Base-by-base conservation (phyloP, 2,888 invertebrate genomes). In the Salticus scenicus region DNA sequence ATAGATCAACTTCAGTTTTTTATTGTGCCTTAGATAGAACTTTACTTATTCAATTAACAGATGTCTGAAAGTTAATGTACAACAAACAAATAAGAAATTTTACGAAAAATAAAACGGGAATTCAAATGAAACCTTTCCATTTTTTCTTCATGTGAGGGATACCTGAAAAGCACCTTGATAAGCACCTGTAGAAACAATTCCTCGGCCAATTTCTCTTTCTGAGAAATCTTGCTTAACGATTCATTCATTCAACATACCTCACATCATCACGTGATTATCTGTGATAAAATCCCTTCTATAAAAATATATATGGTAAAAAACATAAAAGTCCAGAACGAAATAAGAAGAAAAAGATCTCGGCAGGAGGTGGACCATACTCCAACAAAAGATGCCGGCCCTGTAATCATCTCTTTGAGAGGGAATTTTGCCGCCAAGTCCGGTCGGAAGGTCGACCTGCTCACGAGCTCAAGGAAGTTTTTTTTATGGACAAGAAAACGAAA, bases 401-500 rank as follows among this genome's bases (percentile, higher is more conserved):
- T 81, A 81, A 81, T 81, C 80, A 81, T 67, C 57, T 17, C 74
- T 70, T 81, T 81, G 57, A 74, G 57, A 37, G 20, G 69, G 1
- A 33, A 24, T 28, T 67, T 73, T 67, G 80, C 79, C 79, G n/a
- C 10, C 27, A 31, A 64, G 66, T 72, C 79, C 27, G 57, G 27
- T 30, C 69, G 31, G 64, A 80, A 80, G 79, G 79, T 80, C 79
- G 57, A 30, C 31, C 69, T 41, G 27, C 63, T 37, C 63, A 57
- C 66, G 57, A 57, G 57, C 57, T 24, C 20, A 24, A 57, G 57
- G 57, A 57, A 57, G 57, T 57, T 57, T 57, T 57, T 47, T n/a
- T 17, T 47, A 24, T 4, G 12, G 57, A 24, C 4, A 24, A 5
- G 57, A 57, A 24, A 57, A 57, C 7, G 17, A 47, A 47, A 47